A percentile compares a stretch with the other conserved stretches of the same genome.
These are phyloP conservation scores for Seriola aureovittata DNA, from an alignment of 2,113 vertebrate genomes.

Conservation along the genomic window DNA sequence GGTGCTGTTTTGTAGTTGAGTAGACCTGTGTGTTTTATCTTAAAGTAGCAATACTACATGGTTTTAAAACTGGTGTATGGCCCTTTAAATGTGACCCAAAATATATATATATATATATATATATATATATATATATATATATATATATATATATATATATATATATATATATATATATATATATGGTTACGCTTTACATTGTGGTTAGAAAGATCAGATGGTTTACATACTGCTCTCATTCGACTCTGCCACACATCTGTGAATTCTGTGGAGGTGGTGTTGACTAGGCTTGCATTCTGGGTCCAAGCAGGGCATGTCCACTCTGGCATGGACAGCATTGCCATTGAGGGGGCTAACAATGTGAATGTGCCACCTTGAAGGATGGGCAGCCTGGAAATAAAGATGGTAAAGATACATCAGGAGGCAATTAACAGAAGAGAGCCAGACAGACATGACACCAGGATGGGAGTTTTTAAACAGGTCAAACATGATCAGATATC, in stretches of 20 bases:
- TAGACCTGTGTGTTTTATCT: no score
- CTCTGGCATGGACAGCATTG: constrained; percentile 94
- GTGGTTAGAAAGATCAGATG: not conserved
- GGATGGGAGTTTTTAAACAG: not conserved
- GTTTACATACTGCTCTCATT: constrained; percentile 90
- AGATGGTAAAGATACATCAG: not conserved
- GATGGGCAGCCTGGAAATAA: constrained; percentile 90
- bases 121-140: constrained; percentile 70
- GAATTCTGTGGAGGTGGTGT: constrained; percentile 89
- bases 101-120: no score
- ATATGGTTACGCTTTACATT: not conserved
- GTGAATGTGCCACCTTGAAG: constrained; percentile 95
- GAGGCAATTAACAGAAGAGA: not conserved
- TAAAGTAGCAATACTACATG: no score
- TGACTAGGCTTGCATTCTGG: constrained; percentile 88
- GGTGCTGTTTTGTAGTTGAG: no score
- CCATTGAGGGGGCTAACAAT: constrained; percentile 91
- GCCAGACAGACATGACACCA: not conserved
- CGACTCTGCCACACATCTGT: constrained; percentile 93
- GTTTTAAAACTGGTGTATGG: not conserved
- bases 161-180: constrained; percentile 69
- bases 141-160: no score
- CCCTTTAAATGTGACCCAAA: not conserved
- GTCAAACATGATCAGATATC: not conserved
- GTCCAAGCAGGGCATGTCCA: constrained; percentile 97